phyloP scores from a whole-genome alignment of 2,888 invertebrate genomes.

The Drosophila peninsularis region DNA sequence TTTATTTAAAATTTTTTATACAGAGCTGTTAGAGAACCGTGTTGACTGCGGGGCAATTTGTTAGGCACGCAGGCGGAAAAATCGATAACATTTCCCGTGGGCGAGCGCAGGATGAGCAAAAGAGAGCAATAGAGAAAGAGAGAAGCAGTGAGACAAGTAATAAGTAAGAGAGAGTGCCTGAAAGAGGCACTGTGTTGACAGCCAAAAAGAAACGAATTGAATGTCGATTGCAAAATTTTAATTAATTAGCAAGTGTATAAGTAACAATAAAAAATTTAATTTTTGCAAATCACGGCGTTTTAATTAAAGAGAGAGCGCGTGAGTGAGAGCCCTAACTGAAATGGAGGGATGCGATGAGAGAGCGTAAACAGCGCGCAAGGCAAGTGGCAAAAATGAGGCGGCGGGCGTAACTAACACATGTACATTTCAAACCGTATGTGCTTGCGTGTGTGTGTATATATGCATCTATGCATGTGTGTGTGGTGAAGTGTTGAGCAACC shows the following conservation, averaged over 20 bases:
- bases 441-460: conserved; percentile 15
- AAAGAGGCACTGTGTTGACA: conserved; percentile 1
- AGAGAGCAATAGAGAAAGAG: conserved; percentile 5
- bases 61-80: conserved; percentile 59
- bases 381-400: conserved; percentile 39
- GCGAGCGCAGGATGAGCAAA: conserved; percentile 29
- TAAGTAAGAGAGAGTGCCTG: conserved; percentile 15
- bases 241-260: conserved; percentile 45
- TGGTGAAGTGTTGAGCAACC: conserved; percentile 54
- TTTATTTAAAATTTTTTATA: conserved; percentile 12
- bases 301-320: conserved; percentile 2
- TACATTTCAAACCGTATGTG: background rate
- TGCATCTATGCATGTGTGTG: conserved; percentile 16
- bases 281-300: conserved; percentile 16
- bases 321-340: background rate
- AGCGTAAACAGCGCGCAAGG: conserved; percentile 39
- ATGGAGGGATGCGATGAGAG: conserved; percentile 27
- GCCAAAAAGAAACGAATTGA: conserved; percentile 27
- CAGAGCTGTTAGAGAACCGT: conserved; percentile 31
- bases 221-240: conserved; percentile 41
- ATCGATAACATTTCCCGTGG: conserved; percentile 61
- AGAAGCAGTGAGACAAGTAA: background rate
- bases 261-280: conserved; percentile 22
- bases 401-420: conserved; percentile 29
- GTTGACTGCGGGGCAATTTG: conserved; percentile 50